A percentile compares a stretch with the other conserved stretches of the same genome.
Conservation (phyloP, 1,140 invertebrate species). For the Euborellia annulipes region DNA sequence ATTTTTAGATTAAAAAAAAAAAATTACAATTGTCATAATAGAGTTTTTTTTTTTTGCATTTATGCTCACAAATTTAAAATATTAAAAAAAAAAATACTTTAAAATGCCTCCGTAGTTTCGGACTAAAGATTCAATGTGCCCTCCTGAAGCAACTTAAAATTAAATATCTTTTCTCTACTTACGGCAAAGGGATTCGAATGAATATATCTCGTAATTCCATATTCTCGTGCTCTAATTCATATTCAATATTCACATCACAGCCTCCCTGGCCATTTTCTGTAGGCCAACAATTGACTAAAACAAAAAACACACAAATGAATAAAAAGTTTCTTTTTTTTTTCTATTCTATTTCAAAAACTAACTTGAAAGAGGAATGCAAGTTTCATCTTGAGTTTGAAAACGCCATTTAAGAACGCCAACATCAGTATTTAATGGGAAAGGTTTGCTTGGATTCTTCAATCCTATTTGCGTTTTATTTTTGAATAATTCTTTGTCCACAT, state of each 20-base stretch:
- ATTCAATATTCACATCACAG: conserved; percentile 97
- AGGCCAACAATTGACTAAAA: conserved; percentile 97
- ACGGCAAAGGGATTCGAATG: conserved; percentile 87
- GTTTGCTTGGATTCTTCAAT: conserved; percentile 80
- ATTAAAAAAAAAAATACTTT: too few species aligned
- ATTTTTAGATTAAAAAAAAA: too few species aligned
- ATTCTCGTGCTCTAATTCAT: conserved; percentile 75
- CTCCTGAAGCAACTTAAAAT: too few species aligned
- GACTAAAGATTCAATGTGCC: too few species aligned
- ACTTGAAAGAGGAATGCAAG: conserved; percentile 72
- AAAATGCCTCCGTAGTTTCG: too few species aligned
- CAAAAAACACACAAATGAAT: conserved; percentile 6
- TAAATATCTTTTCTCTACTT: too few species aligned
- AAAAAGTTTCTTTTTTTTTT: conserved; percentile 6
- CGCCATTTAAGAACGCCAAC: conserved; percentile 95
- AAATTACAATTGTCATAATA: too few species aligned
- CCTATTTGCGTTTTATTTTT: conserved; percentile 44
- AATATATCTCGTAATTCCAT: conserved; percentile 80
- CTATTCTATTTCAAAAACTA: conserved; percentile 17
- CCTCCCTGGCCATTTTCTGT: conserved; percentile 81
- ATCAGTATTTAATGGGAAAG: conserved; percentile 91
- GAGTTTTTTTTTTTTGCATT: too few species aligned
- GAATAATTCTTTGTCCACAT: conserved; percentile 95
- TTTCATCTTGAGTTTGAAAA: conserved; percentile 65
- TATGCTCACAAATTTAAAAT: too few species aligned